A percentile compares a stretch with the other conserved stretches of the same genome.
These are phyloP conservation scores for Acrocephalus arundinaceus DNA, from an alignment of 2,113 vertebrate species.

Conservation along the genomic window DNA sequence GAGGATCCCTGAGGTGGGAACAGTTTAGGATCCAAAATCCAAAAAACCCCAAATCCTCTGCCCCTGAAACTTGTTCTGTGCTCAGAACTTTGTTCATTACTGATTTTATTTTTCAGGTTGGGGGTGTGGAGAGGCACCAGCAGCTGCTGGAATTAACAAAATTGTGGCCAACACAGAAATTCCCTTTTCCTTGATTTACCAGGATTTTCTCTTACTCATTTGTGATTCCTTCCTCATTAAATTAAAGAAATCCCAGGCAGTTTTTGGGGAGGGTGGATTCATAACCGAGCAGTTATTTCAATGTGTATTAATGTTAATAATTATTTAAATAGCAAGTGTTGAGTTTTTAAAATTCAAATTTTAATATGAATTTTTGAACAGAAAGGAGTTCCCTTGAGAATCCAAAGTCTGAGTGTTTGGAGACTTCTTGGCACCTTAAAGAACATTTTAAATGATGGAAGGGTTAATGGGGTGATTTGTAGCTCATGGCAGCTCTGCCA, in stretches of 20 bases:
- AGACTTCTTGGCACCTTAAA: not conserved
- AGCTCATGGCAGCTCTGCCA: not conserved
- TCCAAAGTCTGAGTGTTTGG: not conserved
- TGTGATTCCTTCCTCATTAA: not conserved
- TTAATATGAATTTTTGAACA: not conserved
- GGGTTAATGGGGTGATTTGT: not conserved
- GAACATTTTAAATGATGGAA: not conserved
- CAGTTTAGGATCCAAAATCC: not conserved
- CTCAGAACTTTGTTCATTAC: not conserved
- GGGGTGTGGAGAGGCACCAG: not conserved
- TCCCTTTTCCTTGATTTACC: not conserved
- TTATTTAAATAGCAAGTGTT: not conserved
- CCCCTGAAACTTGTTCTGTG: not conserved
- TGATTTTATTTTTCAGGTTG: not conserved
- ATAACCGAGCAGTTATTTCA: not conserved
- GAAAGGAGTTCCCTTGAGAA: not conserved
- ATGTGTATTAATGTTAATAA: not conserved
- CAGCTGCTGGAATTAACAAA: not conserved
- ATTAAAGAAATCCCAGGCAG: not conserved
- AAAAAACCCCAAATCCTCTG: not conserved
- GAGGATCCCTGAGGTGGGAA: not conserved
- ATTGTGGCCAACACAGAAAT: not conserved
- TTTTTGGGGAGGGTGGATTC: not conserved
- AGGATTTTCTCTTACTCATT: not conserved
- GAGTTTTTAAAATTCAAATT: not conserved